Conservation (phyloP, 2,888 invertebrate species). For the Lagria hirta region DNA sequence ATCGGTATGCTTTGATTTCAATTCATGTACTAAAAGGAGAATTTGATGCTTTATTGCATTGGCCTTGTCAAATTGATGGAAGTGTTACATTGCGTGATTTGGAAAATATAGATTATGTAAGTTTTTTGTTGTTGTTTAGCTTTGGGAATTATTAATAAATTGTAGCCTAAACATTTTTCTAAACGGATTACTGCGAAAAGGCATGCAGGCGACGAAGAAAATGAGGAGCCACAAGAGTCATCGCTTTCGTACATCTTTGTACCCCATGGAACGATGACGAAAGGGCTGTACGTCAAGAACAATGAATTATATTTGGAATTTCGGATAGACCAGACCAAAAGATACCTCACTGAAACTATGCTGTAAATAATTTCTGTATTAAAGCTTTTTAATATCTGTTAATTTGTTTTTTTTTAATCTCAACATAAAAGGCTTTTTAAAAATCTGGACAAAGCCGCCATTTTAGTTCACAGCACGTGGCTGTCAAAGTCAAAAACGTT, state of each 20-base stretch:
- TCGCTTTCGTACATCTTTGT: slow-evolving; percentile 65
- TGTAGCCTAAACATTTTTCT: slow-evolving; percentile 63
- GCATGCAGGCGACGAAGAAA: slow-evolving; percentile 53
- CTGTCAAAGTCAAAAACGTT: no score
- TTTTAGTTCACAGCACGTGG: no score
- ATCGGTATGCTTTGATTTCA: slow-evolving; percentile 70
- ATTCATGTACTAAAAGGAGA: slow-evolving; percentile 69
- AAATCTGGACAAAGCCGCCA: no score
- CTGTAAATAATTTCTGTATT: slow-evolving; percentile 24
- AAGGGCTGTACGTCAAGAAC: slow-evolving; percentile 62
- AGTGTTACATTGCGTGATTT: slow-evolving; percentile 67
- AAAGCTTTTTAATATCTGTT: slow-evolving; percentile 7
- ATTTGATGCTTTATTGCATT: slow-evolving; percentile 69
- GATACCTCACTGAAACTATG: slow-evolving; percentile 31
- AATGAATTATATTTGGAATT: slow-evolving; percentile 65
- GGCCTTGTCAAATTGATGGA: slow-evolving; percentile 72
- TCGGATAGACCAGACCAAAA: slow-evolving; percentile 43
- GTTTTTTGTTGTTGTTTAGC: no score
- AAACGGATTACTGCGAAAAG: slow-evolving; percentile 63
- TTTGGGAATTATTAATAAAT: slow-evolving; percentile 12
- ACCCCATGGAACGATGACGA: slow-evolving; percentile 64
- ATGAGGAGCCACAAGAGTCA: slow-evolving; percentile 53
- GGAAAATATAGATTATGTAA: slow-evolving; percentile 43
- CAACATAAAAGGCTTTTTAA: no score
- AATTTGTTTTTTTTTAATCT: no score